A percentile compares a stretch with the other conserved stretches of the same genome.
phyloP scores from a whole-genome alignment of 2,113 vertebrate genomes.

The Anoplopoma fimbria region DNA sequence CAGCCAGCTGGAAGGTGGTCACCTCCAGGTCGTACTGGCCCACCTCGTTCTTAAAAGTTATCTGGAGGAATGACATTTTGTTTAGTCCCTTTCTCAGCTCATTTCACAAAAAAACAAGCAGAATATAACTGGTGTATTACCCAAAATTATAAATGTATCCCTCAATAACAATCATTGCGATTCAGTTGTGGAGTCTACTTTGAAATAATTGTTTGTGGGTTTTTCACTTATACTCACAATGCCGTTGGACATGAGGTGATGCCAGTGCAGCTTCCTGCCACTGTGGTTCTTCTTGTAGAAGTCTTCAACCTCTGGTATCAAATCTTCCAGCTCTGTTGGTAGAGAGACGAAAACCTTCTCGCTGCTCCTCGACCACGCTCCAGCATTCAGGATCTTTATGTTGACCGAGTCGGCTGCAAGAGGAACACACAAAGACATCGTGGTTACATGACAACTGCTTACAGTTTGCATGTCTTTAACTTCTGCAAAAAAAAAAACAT shows the following conservation, averaged over 20 bases:
- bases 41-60: constrained; percentile 99
- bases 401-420: constrained; percentile 95
- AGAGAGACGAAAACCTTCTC: constrained; percentile 98
- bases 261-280: constrained; percentile 98
- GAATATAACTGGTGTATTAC: not conserved
- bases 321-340: constrained; percentile 96
- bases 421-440: not conserved
- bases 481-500: not conserved
- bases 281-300: constrained; percentile 99
- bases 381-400: constrained; percentile 99
- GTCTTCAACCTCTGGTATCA: constrained; percentile 99
- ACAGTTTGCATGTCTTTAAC: not conserved
- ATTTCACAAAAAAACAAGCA: not conserved
- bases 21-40: constrained; percentile 99
- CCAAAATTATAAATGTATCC: not conserved
- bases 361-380: constrained; percentile 98
- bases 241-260: constrained; percentile 99
- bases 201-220: not conserved
- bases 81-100: not conserved
- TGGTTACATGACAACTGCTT: not conserved
- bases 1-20: constrained; percentile 98
- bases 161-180: too few relatives aligned
- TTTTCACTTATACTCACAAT: constrained; percentile 88
- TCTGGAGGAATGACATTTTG: constrained; percentile 78
- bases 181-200: too few relatives aligned